phyloP scores from a whole-genome alignment of 1,140 invertebrate species.

The Pollicipes pollicipes region DNA sequence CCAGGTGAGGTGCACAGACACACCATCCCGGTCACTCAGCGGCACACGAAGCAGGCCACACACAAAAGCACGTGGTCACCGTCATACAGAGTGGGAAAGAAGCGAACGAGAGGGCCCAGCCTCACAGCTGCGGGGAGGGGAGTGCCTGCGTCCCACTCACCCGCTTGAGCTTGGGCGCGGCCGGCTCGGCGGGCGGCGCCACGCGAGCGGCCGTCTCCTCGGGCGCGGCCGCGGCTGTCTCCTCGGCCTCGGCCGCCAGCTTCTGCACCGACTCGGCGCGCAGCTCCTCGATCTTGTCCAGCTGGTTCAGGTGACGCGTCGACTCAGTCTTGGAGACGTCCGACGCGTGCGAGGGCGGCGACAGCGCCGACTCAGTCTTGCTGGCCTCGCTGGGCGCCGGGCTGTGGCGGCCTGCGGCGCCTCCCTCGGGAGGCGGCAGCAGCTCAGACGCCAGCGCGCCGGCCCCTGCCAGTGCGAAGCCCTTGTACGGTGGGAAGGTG shows the following conservation, averaged over 20 bases:
- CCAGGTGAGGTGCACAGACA: too few species aligned
- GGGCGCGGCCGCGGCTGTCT: neutral
- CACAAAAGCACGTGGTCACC: too few species aligned
- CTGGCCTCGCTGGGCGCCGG: constrained; percentile 25
- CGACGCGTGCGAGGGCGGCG: constrained; percentile 24
- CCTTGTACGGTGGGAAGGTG: constrained; percentile 20
- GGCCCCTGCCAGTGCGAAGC: constrained; percentile 19
- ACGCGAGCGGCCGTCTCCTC: neutral
- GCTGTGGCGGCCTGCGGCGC: constrained; percentile 22
- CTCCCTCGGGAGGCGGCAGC: constrained; percentile 20
- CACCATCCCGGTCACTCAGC: too few species aligned
- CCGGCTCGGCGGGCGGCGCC: too few species aligned
- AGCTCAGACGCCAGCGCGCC: constrained; percentile 21
- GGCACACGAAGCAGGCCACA: too few species aligned
- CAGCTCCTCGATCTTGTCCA: constrained; percentile 21
- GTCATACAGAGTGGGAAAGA: too few species aligned
- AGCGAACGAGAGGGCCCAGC: too few species aligned
- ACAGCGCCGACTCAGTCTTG: constrained; percentile 25
- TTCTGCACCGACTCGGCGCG: neutral
- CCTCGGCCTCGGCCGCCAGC: neutral
- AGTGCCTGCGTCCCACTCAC: too few species aligned
- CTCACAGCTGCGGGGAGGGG: too few species aligned
- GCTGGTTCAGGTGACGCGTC: constrained; percentile 21
- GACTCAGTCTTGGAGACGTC: constrained; percentile 26
- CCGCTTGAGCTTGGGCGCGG: neutral